A percentile compares a stretch with the other conserved stretches of the same genome.
phyloP scores from a whole-genome alignment of 2,113 vertebrate species.

The Ibidorhyncha struthersii region DNA sequence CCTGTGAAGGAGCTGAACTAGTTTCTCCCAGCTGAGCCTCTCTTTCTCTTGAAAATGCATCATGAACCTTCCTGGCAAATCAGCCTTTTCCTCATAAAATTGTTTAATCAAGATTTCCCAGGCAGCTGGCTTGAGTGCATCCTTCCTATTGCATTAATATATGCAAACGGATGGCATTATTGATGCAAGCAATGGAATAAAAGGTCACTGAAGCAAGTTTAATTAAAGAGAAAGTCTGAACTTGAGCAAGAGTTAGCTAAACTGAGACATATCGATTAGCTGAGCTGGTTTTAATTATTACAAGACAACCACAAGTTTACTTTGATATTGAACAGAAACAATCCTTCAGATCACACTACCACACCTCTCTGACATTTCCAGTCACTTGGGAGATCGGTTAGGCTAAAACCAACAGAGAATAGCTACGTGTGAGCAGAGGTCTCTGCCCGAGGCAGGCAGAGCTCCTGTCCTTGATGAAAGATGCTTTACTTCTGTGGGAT shows the following conservation, averaged over 20 bases:
- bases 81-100: background rate
- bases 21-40: background rate
- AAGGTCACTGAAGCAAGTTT: slow-evolving; percentile 32
- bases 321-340: background rate
- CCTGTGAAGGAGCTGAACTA: background rate
- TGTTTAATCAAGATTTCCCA: background rate
- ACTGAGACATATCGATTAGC: background rate
- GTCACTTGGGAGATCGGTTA: background rate
- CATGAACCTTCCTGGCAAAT: background rate
- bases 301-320: background rate
- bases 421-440: background rate
- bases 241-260: background rate
- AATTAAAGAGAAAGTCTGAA: slow-evolving; percentile 28
- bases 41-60: background rate
- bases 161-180: background rate
- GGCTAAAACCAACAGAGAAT: background rate
- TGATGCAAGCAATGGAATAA: slow-evolving; percentile 1
- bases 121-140: background rate
- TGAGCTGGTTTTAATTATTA: slow-evolving; percentile 26
- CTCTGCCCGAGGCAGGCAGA: background rate
- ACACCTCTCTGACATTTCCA: background rate
- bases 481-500: background rate
- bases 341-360: background rate
- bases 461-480: background rate
- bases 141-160: background rate